Evolutionary conservation across 92 coral and sea anemone species (phyloP), one percentile per base, ranked within the genome.

Genomic region (Zoanthus solanderi): DNA sequence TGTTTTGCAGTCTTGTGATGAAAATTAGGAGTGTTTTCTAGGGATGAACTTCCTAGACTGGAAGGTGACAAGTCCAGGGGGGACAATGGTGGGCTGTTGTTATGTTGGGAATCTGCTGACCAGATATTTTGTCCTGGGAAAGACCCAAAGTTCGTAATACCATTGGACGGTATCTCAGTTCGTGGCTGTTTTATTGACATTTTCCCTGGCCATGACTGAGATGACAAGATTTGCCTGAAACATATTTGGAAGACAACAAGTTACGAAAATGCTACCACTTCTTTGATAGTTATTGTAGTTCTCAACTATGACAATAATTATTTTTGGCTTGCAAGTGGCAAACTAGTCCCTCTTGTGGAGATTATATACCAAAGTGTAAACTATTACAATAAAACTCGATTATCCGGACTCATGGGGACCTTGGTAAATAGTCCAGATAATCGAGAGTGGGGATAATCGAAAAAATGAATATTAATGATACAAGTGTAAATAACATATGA

Each of bases 101-200:
- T 88, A 5, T 89, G 86, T 84, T 92, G 91, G 37, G 95, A 77
- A 54, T 93, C 94, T 86, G 90, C 81, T 78, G 98, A 94, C 99
- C 99, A 97, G 84, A 97, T 97, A 78, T 92, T 94, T 79, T 95
- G 98, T 57, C 98, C 97, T 30, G 94, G 92, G 63, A 97, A 94
- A 14, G 98, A 95, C 57, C 98, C 96, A 93, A 91, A 88, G 84
- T 75, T 89, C 46, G 95, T 87, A 56, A 60, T 83, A 11, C 85
- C 87, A 71, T 77, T 88, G 78, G 60, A 93, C 88, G 84, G 86
- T 76, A 88, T 31, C 82, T 87, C 67, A 67, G 61, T 87, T 46
- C 17, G 93, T 87, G 66, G 89, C 78, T 58, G 94, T 11, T 66
- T 81, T 45, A 81, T 11, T 1, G 85, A 65, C 44, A 81, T 52